Conservation (phyloP, 2,113 vertebrate species). For the Esox niger region DNA sequence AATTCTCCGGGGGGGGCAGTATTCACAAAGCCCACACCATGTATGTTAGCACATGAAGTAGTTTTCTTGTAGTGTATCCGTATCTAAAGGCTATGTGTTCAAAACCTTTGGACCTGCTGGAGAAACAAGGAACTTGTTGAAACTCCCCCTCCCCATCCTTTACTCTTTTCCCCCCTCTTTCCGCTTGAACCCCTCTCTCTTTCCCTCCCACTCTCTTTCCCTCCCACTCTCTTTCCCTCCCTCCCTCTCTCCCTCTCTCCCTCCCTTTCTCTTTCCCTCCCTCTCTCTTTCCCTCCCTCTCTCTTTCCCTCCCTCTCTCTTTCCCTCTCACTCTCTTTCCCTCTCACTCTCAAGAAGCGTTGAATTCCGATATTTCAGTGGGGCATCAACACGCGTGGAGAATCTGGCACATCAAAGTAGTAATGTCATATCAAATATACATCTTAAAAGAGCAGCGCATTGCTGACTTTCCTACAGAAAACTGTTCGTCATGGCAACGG, state of each 20-base stretch:
- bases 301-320: neutral
- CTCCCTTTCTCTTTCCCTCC: neutral
- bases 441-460: constrained; percentile 40
- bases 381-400: neutral
- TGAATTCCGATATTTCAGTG: constrained; percentile 47
- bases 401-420: constrained; percentile 42
- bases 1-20: too few species aligned
- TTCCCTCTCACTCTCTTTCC: neutral
- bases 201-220: too few species aligned
- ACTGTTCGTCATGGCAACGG: constrained; percentile 39
- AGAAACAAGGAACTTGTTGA: too few species aligned
- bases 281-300: neutral
- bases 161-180: neutral
- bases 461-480: constrained; percentile 47
- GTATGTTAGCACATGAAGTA: too few species aligned
- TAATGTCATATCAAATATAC: constrained; percentile 49
- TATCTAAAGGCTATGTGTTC: too few species aligned
- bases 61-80: too few species aligned
- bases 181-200: neutral
- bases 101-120: too few species aligned
- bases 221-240: neutral
- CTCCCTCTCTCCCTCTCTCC: neutral
- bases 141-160: neutral
- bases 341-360: constrained; percentile 39
- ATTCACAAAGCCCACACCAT: too few species aligned